A percentile compares a stretch with the other conserved stretches of the same genome.
Evolutionary conservation across 2,797 vertebrate species (phyloP).

Genomic region (Acomys russatus): DNA sequence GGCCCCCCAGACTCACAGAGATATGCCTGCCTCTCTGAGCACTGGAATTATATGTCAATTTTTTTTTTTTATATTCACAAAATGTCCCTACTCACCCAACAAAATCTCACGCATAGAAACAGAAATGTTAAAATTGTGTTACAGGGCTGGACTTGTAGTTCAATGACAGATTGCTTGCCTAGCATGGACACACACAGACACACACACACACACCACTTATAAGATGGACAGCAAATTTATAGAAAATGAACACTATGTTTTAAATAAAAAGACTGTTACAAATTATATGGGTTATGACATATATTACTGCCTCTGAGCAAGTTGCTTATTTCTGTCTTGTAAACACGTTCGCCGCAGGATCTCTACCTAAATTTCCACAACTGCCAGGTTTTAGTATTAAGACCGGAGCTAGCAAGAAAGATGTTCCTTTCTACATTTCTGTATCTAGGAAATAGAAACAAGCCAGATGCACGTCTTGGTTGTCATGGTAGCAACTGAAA

Average conservation of each 20-base stretch:
- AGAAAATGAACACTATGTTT: not conserved
- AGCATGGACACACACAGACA: not conserved
- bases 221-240: not conserved
- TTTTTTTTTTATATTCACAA: not conserved
- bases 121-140: not conserved
- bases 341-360: conserved; percentile 14
- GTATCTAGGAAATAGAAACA: conserved; percentile 70
- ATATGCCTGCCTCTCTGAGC: too few relatives aligned
- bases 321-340: conserved; percentile 28
- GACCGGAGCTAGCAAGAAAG: conserved; percentile 8
- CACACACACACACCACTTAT: not conserved
- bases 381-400: conserved; percentile 36
- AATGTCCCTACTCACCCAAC: not conserved
- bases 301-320: not conserved
- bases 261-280: not conserved
- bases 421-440: conserved; percentile 33
- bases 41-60: not conserved
- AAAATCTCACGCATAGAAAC: conserved; percentile 22
- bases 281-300: not conserved
- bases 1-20: too few relatives aligned
- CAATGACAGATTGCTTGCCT: not conserved
- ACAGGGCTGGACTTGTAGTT: not conserved
- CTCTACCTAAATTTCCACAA: conserved; percentile 49
- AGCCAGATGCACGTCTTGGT: conserved; percentile 13
- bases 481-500: conserved; percentile 73